Evolutionary conservation across 2,797 vertebrate genomes (phyloP).

Genomic region (Girardinus metallicus): DNA sequence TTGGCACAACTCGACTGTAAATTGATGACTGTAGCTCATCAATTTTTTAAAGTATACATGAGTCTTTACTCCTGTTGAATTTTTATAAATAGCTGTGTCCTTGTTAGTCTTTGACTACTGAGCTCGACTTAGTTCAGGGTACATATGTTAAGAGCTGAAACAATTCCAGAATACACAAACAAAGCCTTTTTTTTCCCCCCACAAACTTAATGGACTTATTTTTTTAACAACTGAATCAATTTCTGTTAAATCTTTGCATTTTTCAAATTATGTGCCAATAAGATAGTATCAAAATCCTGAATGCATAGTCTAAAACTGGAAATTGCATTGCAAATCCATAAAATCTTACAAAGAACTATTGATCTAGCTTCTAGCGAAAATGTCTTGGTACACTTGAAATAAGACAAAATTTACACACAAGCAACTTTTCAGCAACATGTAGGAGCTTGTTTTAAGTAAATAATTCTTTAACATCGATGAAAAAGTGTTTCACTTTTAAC

Average conservation of each 20-base stretch:
- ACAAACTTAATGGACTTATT: not conserved
- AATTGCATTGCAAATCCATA: not conserved
- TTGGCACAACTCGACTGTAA: not conserved
- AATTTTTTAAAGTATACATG: not conserved
- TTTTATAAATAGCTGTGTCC: slow-evolving; percentile 8
- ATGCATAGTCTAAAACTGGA: not conserved
- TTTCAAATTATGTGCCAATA: not conserved
- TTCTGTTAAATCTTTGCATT: not conserved
- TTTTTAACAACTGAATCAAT: not conserved
- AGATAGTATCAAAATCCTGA: not conserved
- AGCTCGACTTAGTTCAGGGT: not conserved
- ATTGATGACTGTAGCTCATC: not conserved
- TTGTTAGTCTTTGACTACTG: not conserved
- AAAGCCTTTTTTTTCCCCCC: not conserved
- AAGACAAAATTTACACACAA: no score
- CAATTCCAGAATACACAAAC: not conserved
- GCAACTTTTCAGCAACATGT: no score
- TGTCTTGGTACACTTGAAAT: no score
- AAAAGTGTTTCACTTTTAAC: no score
- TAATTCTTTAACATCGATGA: no score
- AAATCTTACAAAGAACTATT: no score
- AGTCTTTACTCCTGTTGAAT: not conserved
- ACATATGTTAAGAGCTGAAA: not conserved
- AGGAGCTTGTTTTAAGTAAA: no score
- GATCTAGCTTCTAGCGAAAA: no score